Percentiles rank a stretch among this genome's conserved stretches.
Evolutionary conservation across 2,888 invertebrate genomes (phyloP).

Genomic region (Steinernema scapterisci): DNA sequence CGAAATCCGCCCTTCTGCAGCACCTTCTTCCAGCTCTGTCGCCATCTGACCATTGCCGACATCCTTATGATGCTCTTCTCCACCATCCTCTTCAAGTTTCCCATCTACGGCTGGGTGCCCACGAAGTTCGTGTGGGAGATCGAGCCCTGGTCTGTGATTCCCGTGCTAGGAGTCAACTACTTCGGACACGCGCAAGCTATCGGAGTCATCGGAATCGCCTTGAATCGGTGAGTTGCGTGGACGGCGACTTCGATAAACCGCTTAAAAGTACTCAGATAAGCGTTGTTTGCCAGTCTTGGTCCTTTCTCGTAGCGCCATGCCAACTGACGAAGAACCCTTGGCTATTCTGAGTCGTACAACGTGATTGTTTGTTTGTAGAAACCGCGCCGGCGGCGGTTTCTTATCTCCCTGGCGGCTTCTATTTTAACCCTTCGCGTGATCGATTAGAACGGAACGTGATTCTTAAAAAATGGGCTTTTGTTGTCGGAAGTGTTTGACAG

Average conservation of each 20-base stretch:
- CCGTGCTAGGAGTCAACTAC: conserved; percentile 49
- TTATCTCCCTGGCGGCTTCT: too few relatives aligned
- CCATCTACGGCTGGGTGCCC: conserved; percentile 51
- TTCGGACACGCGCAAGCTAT: conserved; percentile 56
- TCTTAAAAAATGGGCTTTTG: too few relatives aligned
- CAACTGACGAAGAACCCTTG: too few relatives aligned
- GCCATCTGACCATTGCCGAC: conserved; percentile 54
- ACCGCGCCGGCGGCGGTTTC: too few relatives aligned
- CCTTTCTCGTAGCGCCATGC: too few relatives aligned
- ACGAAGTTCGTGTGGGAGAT: conserved; percentile 39
- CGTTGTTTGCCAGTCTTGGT: not conserved
- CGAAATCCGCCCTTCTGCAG: conserved; percentile 45
- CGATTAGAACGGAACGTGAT: too few relatives aligned
- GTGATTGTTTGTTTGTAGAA: too few relatives aligned
- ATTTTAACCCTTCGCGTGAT: too few relatives aligned
- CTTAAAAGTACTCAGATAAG: not conserved
- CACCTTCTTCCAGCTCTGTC: conserved; percentile 51
- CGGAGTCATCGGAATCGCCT: conserved; percentile 53
- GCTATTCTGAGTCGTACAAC: too few relatives aligned
- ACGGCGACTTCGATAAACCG: not conserved
- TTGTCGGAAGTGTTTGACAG: too few relatives aligned
- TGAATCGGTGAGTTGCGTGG: conserved; percentile 42
- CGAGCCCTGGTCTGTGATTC: conserved; percentile 22
- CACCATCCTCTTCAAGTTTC: conserved; percentile 54
- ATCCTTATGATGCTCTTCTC: conserved; percentile 52